Conservation (phyloP, 2,888 invertebrate species). For the Mechanitis messenoides region DNA sequence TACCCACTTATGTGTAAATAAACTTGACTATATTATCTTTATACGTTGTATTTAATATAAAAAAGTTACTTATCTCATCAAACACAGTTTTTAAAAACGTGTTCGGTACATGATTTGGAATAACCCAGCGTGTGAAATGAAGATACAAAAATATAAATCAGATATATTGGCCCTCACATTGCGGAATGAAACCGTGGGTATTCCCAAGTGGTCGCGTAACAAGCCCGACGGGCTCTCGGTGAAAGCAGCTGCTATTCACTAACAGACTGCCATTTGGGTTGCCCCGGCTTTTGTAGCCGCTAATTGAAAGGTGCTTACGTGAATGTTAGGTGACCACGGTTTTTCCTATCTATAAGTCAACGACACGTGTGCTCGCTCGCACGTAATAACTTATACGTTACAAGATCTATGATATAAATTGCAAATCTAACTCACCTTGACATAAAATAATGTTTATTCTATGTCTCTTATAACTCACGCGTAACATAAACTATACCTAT, state of each 20-base stretch:
- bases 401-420: too few relatives aligned
- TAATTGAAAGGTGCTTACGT: slow-evolving; percentile 37
- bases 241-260: slow-evolving; percentile 46
- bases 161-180: slow-evolving; percentile 15
- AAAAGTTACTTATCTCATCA: too few relatives aligned
- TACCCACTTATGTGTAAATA: slow-evolving; percentile 40
- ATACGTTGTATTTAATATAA: slow-evolving; percentile 30
- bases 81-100: background rate
- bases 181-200: slow-evolving; percentile 45
- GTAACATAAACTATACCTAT: too few relatives aligned
- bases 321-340: slow-evolving; percentile 19
- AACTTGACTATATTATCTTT: slow-evolving; percentile 31
- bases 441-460: too few relatives aligned
- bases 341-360: slow-evolving; percentile 25
- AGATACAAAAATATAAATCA: slow-evolving; percentile 13
- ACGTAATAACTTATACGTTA: slow-evolving; percentile 20
- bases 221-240: slow-evolving; percentile 40
- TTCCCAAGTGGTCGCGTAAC: slow-evolving; percentile 51
- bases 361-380: slow-evolving; percentile 10
- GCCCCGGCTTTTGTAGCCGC: slow-evolving; percentile 39
- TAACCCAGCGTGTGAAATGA: slow-evolving; percentile 11
- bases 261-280: slow-evolving; percentile 37
- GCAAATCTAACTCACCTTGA: too few relatives aligned
- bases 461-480: too few relatives aligned
- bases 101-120: slow-evolving; percentile 4